Percentiles rank a stretch among this genome's conserved stretches.
Conservation (phyloP, 1,140 invertebrate species). For the Drosophila yakuba region DNA sequence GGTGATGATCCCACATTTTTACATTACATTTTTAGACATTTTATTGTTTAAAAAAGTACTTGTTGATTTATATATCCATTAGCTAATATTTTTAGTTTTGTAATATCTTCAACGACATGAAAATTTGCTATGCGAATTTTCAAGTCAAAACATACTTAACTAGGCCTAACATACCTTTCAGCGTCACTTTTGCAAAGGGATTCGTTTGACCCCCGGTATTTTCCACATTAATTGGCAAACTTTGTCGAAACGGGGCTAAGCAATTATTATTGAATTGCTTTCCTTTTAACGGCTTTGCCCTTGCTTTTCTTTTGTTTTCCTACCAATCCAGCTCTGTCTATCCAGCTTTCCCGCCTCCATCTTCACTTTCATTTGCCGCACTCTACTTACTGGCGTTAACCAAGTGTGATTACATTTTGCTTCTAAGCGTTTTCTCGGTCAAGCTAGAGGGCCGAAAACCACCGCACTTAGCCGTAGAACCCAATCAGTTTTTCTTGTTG, state of each 20-base stretch:
- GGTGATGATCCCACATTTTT: no score
- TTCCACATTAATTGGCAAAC: constrained; percentile 59
- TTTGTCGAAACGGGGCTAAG: constrained; percentile 44
- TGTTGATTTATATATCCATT: no score
- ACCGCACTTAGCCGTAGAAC: constrained; percentile 61
- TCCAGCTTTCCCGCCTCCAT: background rate
- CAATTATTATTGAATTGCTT: constrained; percentile 58
- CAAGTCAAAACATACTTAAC: no score
- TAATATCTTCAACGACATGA: no score
- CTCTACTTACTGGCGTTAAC: constrained; percentile 28
- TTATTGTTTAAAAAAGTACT: no score
- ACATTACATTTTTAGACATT: no score
- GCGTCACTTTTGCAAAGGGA: background rate
- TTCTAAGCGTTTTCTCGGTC: constrained; percentile 56
- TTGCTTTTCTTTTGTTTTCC: constrained; percentile 6
- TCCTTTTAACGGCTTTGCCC: constrained; percentile 7
- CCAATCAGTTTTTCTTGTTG: constrained; percentile 71
- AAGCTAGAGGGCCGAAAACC: constrained; percentile 3
- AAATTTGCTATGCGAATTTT: no score
- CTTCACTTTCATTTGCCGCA: constrained; percentile 3
- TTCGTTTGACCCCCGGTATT: constrained; percentile 8
- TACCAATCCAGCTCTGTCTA: background rate
- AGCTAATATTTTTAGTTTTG: no score
- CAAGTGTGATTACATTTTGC: constrained; percentile 70
- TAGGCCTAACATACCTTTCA: background rate